phyloP scores from a whole-genome alignment of 2,888 invertebrate genomes.

The Agriopis leucophaearia region DNA sequence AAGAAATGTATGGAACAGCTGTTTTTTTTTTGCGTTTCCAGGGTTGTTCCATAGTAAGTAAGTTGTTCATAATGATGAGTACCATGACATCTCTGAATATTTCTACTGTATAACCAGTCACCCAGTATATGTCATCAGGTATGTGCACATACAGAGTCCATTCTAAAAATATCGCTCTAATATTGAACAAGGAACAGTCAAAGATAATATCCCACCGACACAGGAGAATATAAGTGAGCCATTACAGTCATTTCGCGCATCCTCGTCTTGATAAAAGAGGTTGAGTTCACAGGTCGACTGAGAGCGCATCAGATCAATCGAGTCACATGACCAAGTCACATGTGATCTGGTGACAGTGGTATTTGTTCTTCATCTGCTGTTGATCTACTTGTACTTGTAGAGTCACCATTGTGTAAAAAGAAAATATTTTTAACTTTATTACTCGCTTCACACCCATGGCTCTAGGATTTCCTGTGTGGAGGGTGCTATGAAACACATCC shows the following conservation, averaged over 20 bases:
- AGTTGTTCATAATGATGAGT: too few species aligned
- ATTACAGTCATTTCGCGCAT: conserved; percentile 55
- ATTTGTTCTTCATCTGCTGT: conserved; percentile 7
- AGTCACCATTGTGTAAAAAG: background rate
- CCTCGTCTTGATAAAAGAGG: conserved; percentile 55
- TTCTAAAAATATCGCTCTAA: conserved; percentile 16
- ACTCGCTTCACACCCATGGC: too few species aligned
- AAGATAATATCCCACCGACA: conserved; percentile 30
- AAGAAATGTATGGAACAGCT: too few species aligned
- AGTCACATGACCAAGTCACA: conserved; percentile 31
- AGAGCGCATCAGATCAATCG: conserved; percentile 38
- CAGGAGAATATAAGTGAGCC: conserved; percentile 48
- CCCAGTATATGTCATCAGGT: background rate
- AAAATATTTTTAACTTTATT: too few species aligned
- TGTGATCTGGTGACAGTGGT: conserved; percentile 1
- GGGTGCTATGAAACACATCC: too few species aligned
- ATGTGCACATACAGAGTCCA: background rate
- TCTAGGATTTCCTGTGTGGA: too few species aligned
- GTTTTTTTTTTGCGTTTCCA: too few species aligned
- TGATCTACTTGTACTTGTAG: background rate
- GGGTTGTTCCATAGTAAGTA: too few species aligned
- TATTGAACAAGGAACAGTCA: conserved; percentile 34
- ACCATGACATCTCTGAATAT: background rate
- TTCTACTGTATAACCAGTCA: background rate
- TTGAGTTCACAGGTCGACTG: conserved; percentile 51